Base-by-base conservation (phyloP, 2,797 vertebrate species). In the Leptatherina wallacei region DNA sequence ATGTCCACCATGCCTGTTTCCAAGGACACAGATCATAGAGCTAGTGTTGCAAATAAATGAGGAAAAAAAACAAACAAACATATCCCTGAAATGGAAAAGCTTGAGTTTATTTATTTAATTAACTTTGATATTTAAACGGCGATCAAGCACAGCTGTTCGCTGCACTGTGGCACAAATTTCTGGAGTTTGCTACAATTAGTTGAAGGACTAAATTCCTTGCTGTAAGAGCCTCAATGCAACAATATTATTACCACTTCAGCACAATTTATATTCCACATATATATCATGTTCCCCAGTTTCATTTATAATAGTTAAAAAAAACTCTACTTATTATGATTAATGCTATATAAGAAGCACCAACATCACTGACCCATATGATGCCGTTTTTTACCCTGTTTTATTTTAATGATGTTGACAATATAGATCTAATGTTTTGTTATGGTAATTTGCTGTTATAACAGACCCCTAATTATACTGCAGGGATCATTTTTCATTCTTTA, bases 1-100 rank as follows among this genome's bases (percentile, higher is more conserved):
- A 99, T 99, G 84, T 99, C 98, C 40, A 99, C 98, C 98, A 99
- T 99, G 58, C 98, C 98, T 99, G 80, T 63, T 69, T 64, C 16
- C 30, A 65, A 58, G 54, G n/a, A 69, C 69, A 86, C 22, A 72
- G 13, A 69, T 18, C 47, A 57, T 2, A 8, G 22, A 61, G 16
- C 62, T 52, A 64, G 2, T 6, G 10, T 78, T 24, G 71, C 36
- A 63, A n/a, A 36, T 49, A 4, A 47, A 29, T 36, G 6, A 64
- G 27, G 20, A 18, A 18, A 47, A 47, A 14, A 4, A 5, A 27
- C 24, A 4, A 5, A 27, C 24, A 55, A 33, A 29, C 47, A 61
- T n/a, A 14, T 18, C 30, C 6, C 30, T 32, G 2, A 3, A 56
- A 56, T 18, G 54, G 6, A 29, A 3, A 32, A 18, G 4, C 3